Conservation (phyloP, 2,797 vertebrate species). For the Hipposideros larvatus region DNA sequence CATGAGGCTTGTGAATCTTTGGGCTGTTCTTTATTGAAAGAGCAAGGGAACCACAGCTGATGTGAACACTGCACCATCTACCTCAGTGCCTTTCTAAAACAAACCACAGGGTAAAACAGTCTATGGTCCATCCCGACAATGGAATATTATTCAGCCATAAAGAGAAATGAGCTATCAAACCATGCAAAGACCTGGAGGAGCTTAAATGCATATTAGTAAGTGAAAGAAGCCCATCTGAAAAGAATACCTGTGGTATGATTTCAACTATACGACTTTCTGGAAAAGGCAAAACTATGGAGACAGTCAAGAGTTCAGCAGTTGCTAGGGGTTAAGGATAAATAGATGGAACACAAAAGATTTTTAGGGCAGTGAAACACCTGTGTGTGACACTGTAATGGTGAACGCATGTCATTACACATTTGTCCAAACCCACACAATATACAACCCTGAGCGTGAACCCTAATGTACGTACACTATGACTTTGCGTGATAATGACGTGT, state of each 20-base stretch:
- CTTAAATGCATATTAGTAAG: fast-evolving
- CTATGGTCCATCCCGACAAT: background rate
- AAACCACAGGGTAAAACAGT: background rate
- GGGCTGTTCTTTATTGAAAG: background rate
- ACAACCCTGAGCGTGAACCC: background rate
- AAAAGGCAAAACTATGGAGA: background rate
- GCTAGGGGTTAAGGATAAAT: fast-evolving
- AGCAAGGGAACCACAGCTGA: background rate
- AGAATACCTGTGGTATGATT: fast-evolving
- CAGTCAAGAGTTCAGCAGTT: background rate
- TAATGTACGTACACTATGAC: fast-evolving
- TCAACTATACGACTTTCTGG: background rate
- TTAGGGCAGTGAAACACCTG: fast-evolving
- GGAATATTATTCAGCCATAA: background rate
- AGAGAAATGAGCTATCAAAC: background rate
- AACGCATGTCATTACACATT: fast-evolving
- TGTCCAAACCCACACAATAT: fast-evolving
- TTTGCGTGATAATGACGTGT: fast-evolving
- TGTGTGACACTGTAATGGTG: fast-evolving
- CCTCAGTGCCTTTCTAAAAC: background rate
- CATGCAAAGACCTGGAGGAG: background rate
- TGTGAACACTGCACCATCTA: background rate
- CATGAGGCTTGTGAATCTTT: background rate
- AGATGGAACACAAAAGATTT: background rate
- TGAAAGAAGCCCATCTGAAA: background rate